Evolutionary conservation across 2,888 invertebrate genomes (phyloP), one percentile per base, ranked within the genome.

Genomic region (Hylaea fasciaria): DNA sequence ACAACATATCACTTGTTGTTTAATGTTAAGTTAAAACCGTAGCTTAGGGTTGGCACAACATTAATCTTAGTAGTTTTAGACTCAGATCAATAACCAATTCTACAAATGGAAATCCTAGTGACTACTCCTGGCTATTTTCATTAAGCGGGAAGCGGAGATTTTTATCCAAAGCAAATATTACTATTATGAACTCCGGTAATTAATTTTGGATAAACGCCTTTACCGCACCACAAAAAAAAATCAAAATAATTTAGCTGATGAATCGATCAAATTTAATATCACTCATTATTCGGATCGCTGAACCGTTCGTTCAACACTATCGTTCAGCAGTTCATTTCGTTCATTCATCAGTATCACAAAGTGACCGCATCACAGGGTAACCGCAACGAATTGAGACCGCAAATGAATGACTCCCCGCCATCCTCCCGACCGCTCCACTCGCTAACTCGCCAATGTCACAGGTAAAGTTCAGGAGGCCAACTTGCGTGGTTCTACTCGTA

Each of bases 361-460:
- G 41, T 11, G 46, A 39, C 57, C 49, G 28, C 62, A 57, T 28
- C 57, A 58, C 47, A 32, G 17, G 16, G 22, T 11, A 45, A 39
- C 53, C 53, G 41, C 62, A 62, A 62, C 61, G 52, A 69, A 66
- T 40, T 62, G 62, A 64, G 56, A 37, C 65, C 58, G 32, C 45
- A 45, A 48, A 62, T 59, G 62, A 58, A 62, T 66, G 60, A 66
- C 67, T 62, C 67, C 62, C 64, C 50, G 48, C 59, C 60, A 64
- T 60, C 57, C 59, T 50, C 64, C 40, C 43, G n/a, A 66, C 73
- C 68, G n/a, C 64, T 32, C 46, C 56, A 66, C 65, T 66, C 63
- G 72, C 70, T 52, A 65, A 52, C 16, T 57, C 47, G 60, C 46
- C 51, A 48, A 50, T 64, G 14, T 14, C 16, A 45, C 48, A 60